These are phyloP conservation scores for Prunella himalayana DNA, from an alignment of 2,113 vertebrate species.

Conservation along the genomic window DNA sequence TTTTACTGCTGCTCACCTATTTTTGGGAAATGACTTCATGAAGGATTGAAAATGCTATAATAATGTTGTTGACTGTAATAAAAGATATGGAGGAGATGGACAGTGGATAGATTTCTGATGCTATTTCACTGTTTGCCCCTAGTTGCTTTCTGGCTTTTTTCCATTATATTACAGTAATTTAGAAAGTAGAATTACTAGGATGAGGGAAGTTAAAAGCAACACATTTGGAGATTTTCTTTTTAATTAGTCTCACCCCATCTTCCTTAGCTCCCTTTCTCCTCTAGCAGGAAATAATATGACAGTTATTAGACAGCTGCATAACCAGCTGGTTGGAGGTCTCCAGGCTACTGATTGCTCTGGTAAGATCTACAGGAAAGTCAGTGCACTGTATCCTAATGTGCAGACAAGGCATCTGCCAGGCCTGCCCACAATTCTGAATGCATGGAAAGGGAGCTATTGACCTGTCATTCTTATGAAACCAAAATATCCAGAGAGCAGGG, in stretches of 20 bases:
- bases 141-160: background rate
- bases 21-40: background rate
- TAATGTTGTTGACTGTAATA: background rate
- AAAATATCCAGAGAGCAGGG: background rate
- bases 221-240: constrained; percentile 27
- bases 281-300: background rate
- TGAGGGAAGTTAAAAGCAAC: background rate
- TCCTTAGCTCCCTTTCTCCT: background rate
- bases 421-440: background rate
- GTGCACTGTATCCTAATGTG: background rate
- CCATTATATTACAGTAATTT: background rate
- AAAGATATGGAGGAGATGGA: background rate
- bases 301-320: constrained; percentile 47
- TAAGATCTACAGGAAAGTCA: background rate
- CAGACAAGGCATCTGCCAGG: constrained; percentile 21
- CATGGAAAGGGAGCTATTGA: background rate
- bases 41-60: background rate
- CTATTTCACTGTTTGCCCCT: background rate
- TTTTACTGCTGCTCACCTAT: background rate
- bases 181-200: background rate
- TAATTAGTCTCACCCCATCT: constrained; percentile 43
- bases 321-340: constrained; percentile 58
- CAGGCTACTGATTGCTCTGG: constrained; percentile 18
- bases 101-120: background rate
- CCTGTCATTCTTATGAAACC: background rate